phyloP scores from a whole-genome alignment of 2,797 vertebrate species.

The Xiphophorus birchmanni region DNA sequence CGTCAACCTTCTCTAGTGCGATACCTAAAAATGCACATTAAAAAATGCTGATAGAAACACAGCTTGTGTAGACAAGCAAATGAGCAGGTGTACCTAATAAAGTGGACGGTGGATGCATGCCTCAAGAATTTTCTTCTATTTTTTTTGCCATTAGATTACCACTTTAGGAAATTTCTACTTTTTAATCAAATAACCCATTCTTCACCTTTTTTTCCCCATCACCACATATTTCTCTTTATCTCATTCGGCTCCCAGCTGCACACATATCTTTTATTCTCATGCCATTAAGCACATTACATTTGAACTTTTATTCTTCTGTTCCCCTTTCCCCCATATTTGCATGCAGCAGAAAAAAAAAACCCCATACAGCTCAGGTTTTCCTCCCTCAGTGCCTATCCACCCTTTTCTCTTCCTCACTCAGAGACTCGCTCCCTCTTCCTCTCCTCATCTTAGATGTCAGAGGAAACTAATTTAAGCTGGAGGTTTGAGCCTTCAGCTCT shows the following conservation, averaged over 20 bases:
- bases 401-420: slow-evolving; percentile 1
- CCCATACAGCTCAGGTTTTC: neutral
- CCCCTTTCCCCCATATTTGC: neutral
- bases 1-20: neutral
- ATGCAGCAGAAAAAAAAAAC: neutral
- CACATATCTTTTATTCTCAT: neutral
- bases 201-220: neutral
- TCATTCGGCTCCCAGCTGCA: neutral
- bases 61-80: neutral
- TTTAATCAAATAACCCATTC: neutral
- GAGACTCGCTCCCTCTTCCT: slow-evolving; percentile 15
- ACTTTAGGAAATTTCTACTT: neutral
- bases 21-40: neutral
- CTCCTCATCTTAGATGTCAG: slow-evolving; percentile 35
- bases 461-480: slow-evolving; percentile 50
- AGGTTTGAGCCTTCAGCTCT: slow-evolving; percentile 46
- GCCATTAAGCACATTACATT: neutral
- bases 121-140: neutral
- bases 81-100: neutral
- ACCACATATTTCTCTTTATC: neutral
- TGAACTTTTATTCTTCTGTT: neutral
- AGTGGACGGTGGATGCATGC: neutral
- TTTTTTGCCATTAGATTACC: neutral
- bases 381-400: slow-evolving; percentile 6
- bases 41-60: neutral